A percentile compares a stretch with the other conserved stretches of the same genome.
Conservation (phyloP, 2,888 invertebrate genomes). For the Mantis religiosa region DNA sequence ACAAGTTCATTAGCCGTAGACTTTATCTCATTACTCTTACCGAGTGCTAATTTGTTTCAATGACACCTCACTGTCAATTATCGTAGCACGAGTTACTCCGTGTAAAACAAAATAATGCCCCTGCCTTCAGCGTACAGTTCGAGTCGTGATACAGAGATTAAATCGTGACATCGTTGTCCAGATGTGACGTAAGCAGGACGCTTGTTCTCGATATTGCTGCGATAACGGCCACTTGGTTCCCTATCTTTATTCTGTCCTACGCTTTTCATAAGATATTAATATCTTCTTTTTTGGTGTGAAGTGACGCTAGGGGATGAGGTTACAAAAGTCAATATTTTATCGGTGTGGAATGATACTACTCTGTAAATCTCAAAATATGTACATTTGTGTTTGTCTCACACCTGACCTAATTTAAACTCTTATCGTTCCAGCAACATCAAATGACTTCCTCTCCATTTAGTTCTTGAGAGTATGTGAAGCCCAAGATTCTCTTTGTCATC, state of each 20-base stretch:
- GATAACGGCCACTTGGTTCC: background rate
- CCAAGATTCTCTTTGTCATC: too few species aligned
- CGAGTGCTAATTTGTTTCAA: background rate
- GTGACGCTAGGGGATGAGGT: too few species aligned
- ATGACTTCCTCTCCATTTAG: too few species aligned
- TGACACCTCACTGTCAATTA: background rate
- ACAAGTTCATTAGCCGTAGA: background rate
- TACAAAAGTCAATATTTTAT: too few species aligned
- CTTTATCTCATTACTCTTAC: background rate
- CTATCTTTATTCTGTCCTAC: background rate
- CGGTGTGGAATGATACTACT: too few species aligned
- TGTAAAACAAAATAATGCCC: background rate
- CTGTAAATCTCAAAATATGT: too few species aligned
- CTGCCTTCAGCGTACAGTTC: background rate
- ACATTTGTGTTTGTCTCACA: too few species aligned
- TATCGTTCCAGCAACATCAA: too few species aligned
- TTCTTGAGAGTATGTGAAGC: too few species aligned
- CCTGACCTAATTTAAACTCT: too few species aligned
- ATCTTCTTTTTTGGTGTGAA: too few species aligned
- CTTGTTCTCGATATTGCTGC: background rate
- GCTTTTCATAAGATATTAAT: too few species aligned
- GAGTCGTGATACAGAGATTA: background rate
- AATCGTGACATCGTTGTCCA: background rate
- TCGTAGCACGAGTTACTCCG: background rate
- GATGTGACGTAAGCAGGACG: background rate